Conservation (phyloP, 1,140 invertebrate species). For the Zaprionus ornatus region DNA sequence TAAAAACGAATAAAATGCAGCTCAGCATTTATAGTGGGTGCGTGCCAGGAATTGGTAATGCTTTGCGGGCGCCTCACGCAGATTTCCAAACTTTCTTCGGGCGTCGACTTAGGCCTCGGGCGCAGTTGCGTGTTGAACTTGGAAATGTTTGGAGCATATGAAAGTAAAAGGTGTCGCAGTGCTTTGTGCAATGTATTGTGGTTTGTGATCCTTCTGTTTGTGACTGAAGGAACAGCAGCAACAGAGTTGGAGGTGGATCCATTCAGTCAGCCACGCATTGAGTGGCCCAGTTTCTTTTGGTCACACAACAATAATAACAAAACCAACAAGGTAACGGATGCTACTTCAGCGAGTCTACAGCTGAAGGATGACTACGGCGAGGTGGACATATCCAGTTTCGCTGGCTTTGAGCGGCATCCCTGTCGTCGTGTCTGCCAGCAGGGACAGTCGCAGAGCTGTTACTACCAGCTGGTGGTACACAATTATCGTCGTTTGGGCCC, state of each 20-base stretch:
- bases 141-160: conserved; percentile 37
- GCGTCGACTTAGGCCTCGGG: conserved; percentile 15
- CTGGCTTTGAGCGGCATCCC: conserved; percentile 64
- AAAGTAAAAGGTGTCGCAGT: conserved; percentile 60
- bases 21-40: conserved; percentile 61
- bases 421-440: conserved; percentile 74
- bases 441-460: conserved; percentile 65
- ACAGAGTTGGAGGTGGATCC: conserved; percentile 1
- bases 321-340: conserved; percentile 36
- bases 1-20: conserved; percentile 57
- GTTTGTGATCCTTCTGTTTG: background rate
- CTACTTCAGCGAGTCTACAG: conserved; percentile 9
- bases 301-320: conserved; percentile 38
- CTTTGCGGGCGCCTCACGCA: conserved; percentile 26
- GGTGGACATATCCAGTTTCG: conserved; percentile 54
- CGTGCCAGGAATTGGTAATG: conserved; percentile 62
- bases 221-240: background rate
- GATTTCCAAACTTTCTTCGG: conserved; percentile 69
- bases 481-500: conserved; percentile 67
- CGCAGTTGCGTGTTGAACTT: conserved; percentile 53
- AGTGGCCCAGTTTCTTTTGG: conserved; percentile 62
- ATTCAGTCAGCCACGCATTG: conserved; percentile 32
- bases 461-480: conserved; percentile 75
- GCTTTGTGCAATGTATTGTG: background rate
- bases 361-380: conserved; percentile 61